These are phyloP conservation scores for Oreortyx pictus DNA, from an alignment of 2,797 vertebrate genomes.

Conservation along the genomic window DNA sequence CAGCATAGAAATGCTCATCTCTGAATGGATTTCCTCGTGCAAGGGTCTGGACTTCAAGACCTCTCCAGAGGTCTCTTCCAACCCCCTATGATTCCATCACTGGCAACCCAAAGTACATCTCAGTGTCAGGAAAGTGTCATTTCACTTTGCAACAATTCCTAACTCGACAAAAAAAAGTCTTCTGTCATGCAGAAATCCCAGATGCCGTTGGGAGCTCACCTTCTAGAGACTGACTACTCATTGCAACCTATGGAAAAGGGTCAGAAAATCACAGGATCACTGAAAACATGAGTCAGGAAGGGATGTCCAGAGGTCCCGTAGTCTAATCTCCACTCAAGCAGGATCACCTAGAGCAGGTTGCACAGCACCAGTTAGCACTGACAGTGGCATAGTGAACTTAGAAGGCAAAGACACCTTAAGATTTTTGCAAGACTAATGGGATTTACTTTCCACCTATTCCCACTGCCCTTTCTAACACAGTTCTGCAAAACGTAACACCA, in stretches of 20 bases:
- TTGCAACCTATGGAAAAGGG: neutral
- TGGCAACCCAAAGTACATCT: neutral
- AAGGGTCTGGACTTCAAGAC: neutral
- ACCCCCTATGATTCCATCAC: accelerated
- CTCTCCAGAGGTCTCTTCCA: no score
- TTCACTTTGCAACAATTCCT: neutral
- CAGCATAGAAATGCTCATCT: neutral
- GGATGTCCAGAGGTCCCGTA: neutral
- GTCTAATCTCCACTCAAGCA: neutral
- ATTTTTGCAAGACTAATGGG: neutral
- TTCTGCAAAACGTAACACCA: neutral
- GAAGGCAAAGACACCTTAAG: neutral
- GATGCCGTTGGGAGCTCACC: neutral
- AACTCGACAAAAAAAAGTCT: neutral
- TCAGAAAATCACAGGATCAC: neutral
- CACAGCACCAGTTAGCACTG: neutral
- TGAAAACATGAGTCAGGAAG: neutral
- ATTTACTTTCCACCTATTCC: neutral
- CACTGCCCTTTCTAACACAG: neutral
- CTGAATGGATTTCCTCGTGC: neutral
- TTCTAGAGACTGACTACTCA: neutral
- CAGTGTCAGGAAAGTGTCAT: neutral
- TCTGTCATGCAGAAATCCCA: neutral
- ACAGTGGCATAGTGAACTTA: neutral
- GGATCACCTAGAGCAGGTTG: neutral